phyloP scores from a whole-genome alignment of 1,140 invertebrate species.

The Aphelinus certus region DNA sequence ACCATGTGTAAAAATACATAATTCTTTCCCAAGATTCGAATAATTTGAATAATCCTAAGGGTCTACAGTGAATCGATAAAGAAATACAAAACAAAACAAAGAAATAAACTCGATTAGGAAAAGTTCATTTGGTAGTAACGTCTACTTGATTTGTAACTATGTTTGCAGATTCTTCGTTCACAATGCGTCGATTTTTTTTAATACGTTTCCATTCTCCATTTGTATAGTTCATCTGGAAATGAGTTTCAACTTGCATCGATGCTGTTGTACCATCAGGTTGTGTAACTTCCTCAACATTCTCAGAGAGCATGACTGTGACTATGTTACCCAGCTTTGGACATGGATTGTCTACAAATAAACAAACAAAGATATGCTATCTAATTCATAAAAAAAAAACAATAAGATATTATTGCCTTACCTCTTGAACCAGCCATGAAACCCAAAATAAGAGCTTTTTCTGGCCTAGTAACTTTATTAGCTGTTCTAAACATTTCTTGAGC shows the following conservation, averaged over 20 bases:
- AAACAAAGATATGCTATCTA: background rate
- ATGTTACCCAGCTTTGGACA: slow-evolving; percentile 93
- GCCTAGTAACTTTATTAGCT: slow-evolving; percentile 93
- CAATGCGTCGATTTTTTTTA: slow-evolving; percentile 80
- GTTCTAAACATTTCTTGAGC: slow-evolving; percentile 97
- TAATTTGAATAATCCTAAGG: background rate
- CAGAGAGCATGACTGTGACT: slow-evolving; percentile 91
- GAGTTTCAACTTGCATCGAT: slow-evolving; percentile 86
- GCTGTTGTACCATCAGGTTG: slow-evolving; percentile 79
- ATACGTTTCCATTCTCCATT: slow-evolving; percentile 94
- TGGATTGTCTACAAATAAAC: slow-evolving; percentile 82
- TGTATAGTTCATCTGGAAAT: slow-evolving; percentile 97
- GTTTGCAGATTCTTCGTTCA: slow-evolving; percentile 63
- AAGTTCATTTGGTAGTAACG: slow-evolving; percentile 19
- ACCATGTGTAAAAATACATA: slow-evolving; percentile 20
- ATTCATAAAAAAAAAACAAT: slow-evolving; percentile 2
- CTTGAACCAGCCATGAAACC: slow-evolving; percentile 97
- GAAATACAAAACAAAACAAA: slow-evolving; percentile 12
- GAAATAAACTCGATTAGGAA: background rate
- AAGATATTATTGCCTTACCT: slow-evolving; percentile 67
- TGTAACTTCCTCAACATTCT: slow-evolving; percentile 83
- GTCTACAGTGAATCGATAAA: background rate
- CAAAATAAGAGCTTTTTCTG: slow-evolving; percentile 96
- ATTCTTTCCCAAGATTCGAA: slow-evolving; percentile 7
- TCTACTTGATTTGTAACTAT: slow-evolving; percentile 41